These are phyloP conservation scores for Peromyscus aztecus DNA, from an alignment of 2,797 vertebrate species.

Conservation along the genomic window DNA sequence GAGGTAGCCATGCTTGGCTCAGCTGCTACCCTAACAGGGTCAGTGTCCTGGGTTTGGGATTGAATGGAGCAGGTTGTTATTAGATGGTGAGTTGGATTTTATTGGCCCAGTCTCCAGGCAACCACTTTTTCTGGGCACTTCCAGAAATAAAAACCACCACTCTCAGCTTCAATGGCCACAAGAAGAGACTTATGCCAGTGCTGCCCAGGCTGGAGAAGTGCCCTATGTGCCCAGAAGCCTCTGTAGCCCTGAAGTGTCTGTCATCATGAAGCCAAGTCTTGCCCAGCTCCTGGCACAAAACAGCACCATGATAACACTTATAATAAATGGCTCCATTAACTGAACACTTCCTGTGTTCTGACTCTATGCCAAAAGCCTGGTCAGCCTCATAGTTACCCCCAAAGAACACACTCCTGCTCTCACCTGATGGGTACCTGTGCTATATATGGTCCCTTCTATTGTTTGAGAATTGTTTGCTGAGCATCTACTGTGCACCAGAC, in stretches of 20 bases:
- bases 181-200: neutral
- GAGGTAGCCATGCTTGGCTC: neutral
- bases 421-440: neutral
- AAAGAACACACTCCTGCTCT: neutral
- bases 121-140: neutral
- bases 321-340: neutral
- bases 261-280: neutral
- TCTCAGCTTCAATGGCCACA: neutral
- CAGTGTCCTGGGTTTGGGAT: neutral
- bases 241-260: neutral
- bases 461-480: neutral
- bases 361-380: neutral
- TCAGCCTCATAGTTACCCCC: neutral
- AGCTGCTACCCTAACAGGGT: neutral
- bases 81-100: neutral
- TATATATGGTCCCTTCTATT: neutral
- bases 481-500: neutral
- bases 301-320: neutral
- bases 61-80: neutral
- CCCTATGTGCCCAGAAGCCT: neutral
- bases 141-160: neutral
- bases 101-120: neutral
- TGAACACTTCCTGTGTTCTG: neutral
- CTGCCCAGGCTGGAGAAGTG: neutral
- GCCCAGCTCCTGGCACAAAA: neutral